These are phyloP conservation scores for Hycleus phaleratus DNA, from an alignment of 1,140 invertebrate species.

Conservation along the genomic window DNA sequence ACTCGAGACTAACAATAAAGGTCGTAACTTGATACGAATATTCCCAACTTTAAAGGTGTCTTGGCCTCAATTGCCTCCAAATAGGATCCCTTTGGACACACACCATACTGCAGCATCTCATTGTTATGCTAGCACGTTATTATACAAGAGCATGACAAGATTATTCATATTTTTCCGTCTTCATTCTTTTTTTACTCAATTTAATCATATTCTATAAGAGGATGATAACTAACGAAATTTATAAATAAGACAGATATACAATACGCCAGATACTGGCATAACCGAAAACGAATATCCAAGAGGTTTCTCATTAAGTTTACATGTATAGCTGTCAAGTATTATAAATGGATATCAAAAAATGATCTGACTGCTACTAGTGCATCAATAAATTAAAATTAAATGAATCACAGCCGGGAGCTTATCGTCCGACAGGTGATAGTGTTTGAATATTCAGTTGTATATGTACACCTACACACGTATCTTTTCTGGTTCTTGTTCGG, in stretches of 20 bases:
- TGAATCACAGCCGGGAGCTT: conserved; percentile 11
- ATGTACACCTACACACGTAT: not conserved
- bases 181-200: too few species aligned
- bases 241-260: too few species aligned
- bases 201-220: too few species aligned
- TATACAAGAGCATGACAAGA: too few species aligned
- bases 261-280: not conserved
- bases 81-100: too few species aligned
- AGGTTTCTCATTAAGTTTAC: conserved; percentile 12
- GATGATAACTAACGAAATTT: too few species aligned
- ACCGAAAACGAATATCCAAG: conserved; percentile 9
- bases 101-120: too few species aligned
- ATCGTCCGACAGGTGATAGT: conserved; percentile 9
- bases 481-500: not conserved
- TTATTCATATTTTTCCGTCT: too few species aligned
- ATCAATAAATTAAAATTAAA: conserved; percentile 14
- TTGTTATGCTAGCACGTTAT: too few species aligned
- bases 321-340: conserved; percentile 6
- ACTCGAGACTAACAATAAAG: conserved; percentile 9
- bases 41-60: conserved; percentile 1
- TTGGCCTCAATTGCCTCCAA: conserved; percentile 7
- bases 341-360: conserved; percentile 14
- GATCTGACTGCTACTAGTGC: conserved; percentile 14
- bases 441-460: conserved; percentile 11
- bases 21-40: conserved; percentile 14